Conservation (phyloP, 2,888 invertebrate genomes). For the Cylindroiulus punctatus region DNA sequence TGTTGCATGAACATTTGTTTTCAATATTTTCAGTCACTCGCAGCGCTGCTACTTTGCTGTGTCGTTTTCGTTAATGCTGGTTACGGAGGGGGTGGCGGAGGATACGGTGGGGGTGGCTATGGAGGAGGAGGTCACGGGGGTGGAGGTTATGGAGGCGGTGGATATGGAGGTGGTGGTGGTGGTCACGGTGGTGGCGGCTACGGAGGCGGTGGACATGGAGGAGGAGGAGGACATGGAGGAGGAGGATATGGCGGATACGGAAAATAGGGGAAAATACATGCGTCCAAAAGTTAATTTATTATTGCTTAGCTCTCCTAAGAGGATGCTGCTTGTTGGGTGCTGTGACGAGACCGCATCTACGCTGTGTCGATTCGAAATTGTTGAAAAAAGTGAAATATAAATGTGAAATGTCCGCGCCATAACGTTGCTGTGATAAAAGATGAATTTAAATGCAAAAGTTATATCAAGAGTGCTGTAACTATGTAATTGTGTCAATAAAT, state of each 20-base stretch:
- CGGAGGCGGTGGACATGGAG: background rate
- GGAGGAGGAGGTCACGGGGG: background rate
- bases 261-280: background rate
- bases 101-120: background rate
- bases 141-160: background rate
- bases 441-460: background rate
- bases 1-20: background rate
- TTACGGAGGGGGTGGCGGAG: slow-evolving; percentile 2
- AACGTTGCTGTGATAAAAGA: background rate
- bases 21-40: background rate
- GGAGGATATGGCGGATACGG: slow-evolving; percentile 30
- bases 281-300: slow-evolving; percentile 6
- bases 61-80: background rate
- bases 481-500: background rate
- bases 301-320: background rate
- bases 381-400: background rate
- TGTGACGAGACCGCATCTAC: background rate
- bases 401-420: background rate
- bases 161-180: background rate
- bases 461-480: background rate
- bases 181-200: background rate
- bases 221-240: slow-evolving; percentile 12
- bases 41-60: background rate
- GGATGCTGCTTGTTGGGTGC: background rate
- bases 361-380: background rate